A percentile compares a stretch with the other conserved stretches of the same genome.
These are phyloP conservation scores for Hydroisotoma schaefferi DNA, from an alignment of 2,888 invertebrate genomes.

Conservation along the genomic window DNA sequence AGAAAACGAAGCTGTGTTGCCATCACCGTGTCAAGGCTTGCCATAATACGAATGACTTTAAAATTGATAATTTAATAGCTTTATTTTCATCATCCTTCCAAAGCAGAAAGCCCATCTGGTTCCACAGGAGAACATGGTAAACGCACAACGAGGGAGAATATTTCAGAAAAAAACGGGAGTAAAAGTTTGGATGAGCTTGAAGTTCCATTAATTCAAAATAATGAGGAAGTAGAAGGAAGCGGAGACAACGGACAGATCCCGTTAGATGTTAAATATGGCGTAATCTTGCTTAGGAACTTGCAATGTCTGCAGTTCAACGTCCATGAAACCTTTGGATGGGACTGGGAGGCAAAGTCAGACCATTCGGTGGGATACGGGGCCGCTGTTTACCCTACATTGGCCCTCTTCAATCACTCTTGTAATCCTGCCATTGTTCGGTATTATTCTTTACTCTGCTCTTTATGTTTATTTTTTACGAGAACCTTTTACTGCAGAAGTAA, in stretches of 20 bases:
- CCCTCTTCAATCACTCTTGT: constrained; percentile 80
- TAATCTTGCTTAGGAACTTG: constrained; percentile 51
- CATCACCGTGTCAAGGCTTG: too few species aligned
- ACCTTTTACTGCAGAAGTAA: constrained; percentile 5
- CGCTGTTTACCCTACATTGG: constrained; percentile 67
- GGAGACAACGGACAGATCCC: constrained; percentile 4
- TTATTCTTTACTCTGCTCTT: constrained; percentile 8
- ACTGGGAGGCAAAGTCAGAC: constrained; percentile 29
- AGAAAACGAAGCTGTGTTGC: too few species aligned
- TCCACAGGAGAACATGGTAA: not conserved
- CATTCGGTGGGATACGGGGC: constrained; percentile 33
- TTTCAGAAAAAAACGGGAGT: not conserved
- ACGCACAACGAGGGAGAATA: not conserved
- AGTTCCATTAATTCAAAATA: not conserved
- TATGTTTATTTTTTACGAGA: too few species aligned
- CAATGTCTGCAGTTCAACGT: constrained; percentile 80
- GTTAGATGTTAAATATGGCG: constrained; percentile 25
- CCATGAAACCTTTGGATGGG: constrained; percentile 65
- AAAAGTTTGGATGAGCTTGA: not conserved
- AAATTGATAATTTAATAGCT: too few species aligned
- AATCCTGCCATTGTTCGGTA: constrained; percentile 72
- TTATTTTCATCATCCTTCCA: too few species aligned
- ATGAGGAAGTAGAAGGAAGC: not conserved
- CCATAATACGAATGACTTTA: too few species aligned
- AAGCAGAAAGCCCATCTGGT: not conserved